Conservation (phyloP, 2,797 vertebrate genomes). For the Carduelis carduelis region DNA sequence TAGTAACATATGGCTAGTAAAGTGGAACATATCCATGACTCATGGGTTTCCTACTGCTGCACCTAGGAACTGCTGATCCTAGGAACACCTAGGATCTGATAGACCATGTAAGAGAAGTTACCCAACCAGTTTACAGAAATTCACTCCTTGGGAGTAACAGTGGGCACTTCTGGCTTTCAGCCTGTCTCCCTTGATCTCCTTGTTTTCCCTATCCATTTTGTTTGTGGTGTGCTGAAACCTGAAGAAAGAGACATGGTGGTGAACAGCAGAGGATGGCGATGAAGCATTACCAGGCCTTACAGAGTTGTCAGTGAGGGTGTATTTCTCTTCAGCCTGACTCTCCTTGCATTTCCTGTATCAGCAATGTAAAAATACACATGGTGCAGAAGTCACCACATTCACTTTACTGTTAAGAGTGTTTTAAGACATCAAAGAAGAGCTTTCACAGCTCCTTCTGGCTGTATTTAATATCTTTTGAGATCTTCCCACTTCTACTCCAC, state of each 20-base stretch:
- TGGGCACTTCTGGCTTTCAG: not conserved
- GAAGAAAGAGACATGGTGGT: not conserved
- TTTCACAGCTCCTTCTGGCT: not conserved
- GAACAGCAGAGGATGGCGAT: not conserved
- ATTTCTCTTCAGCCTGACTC: not conserved
- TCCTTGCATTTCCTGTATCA: not conserved
- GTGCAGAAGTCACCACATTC: fast-evolving
- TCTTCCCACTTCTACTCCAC: not conserved
- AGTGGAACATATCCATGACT: not conserved
- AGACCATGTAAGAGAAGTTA: not conserved
- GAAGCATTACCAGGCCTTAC: not conserved
- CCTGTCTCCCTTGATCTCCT: not conserved
- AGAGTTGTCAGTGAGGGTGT: not conserved
- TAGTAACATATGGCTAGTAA: not conserved
- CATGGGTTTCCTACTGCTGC: not conserved
- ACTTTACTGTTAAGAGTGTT: not conserved
- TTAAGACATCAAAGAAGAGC: not conserved
- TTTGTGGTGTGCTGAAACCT: not conserved
- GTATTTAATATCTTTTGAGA: not conserved
- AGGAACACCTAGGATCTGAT: not conserved
- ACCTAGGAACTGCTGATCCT: not conserved
- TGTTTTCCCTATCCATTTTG: not conserved
- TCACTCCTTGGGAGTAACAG: not conserved
- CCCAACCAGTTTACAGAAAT: not conserved
- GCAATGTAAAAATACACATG: not conserved